Evolutionary conservation across 2,888 invertebrate genomes (phyloP), one percentile per base, ranked within the genome.

Genomic region (Orthosia cruda): DNA sequence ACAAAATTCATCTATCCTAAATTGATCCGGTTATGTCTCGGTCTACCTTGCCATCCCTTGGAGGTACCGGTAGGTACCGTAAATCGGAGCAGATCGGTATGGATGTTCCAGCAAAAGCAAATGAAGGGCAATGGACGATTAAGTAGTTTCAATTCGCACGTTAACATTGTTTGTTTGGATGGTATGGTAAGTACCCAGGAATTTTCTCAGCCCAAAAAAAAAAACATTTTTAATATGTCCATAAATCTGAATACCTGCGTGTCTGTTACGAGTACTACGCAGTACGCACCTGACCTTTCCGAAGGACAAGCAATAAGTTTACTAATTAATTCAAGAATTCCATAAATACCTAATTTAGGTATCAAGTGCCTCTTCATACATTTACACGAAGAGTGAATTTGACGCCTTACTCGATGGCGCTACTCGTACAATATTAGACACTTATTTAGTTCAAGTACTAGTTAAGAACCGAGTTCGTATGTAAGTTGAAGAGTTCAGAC

Each of bases 361-460:
- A 45, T 26, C 32, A 54, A 63, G 26, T 26, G 23, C 58, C 26
- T 45, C 63, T 74, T 55, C 26, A 45, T 49, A 65, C n/a, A 13
- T 26, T 45, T 23, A 64, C 57, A n/a, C 11, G 13, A 50, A 57
- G 40, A 52, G 32, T 32, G 13, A 20, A 81, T 57, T 81, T 68
- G 40, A 79, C 49, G 26, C 68, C 45, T 55, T n/a, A 65, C 45
- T 61, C 26, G 18, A 58, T 50, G 23, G 63, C 64, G 4, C n/a
- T 26, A 40, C 40, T 9, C 40, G 7, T 40, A 61, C 47, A 52
- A 66, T 66, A 69, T 83, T 18, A 80, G 55, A 55, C 52, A 71
- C 84, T 59, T 67, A 45, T 45, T 45, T 54, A 68, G 57, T 72
- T 72, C n/a, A 80, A 72, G 64, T 32, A 61, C 32, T 62, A 68